phyloP scores from a whole-genome alignment of 2,888 invertebrate species.

The Theristus sp. region DNA sequence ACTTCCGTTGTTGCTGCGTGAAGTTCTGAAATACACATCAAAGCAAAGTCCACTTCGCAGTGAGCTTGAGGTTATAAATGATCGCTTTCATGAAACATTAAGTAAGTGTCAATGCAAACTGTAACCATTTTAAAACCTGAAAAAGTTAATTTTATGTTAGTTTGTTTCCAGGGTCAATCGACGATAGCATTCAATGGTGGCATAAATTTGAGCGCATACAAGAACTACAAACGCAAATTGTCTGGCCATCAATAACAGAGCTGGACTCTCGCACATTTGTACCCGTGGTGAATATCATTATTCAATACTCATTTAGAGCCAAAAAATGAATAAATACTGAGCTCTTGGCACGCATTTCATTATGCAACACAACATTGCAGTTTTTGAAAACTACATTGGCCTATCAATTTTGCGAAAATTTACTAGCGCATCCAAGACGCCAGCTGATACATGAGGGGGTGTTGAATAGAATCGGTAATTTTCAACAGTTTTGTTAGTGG shows the following conservation, averaged over 20 bases:
- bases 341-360: background rate
- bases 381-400: constrained; percentile 40
- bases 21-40: no score
- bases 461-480: constrained; percentile 32
- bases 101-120: no score
- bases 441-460: constrained; percentile 38
- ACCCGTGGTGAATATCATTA: constrained; percentile 33
- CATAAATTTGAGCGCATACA: constrained; percentile 46
- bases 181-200: constrained; percentile 47
- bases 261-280: constrained; percentile 42
- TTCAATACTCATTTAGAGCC: constrained; percentile 4
- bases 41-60: no score
- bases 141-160: no score
- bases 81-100: no score
- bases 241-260: constrained; percentile 44
- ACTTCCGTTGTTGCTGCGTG: no score
- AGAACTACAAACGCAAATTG: constrained; percentile 43
- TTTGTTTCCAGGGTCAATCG: constrained; percentile 39
- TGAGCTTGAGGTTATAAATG: no score
- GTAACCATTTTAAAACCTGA: no score
- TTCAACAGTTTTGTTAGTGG: background rate
- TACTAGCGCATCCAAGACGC: constrained; percentile 39
- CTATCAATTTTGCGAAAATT: constrained; percentile 43
- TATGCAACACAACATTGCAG: constrained; percentile 30
- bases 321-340: background rate